phyloP scores from a whole-genome alignment of 2,113 vertebrate species.

The Panthera tigris region DNA sequence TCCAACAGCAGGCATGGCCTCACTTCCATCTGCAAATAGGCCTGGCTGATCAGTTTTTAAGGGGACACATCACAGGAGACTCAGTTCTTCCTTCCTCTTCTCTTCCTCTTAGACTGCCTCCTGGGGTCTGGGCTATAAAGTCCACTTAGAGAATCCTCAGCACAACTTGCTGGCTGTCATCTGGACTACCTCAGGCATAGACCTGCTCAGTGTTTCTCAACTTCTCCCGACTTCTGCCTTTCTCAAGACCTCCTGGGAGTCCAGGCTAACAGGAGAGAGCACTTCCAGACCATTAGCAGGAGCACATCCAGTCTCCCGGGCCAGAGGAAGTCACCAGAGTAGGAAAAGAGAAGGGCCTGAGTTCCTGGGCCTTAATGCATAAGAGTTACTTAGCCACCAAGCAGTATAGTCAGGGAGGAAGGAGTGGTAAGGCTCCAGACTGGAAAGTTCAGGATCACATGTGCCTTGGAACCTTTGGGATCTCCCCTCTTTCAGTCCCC shows the following conservation, averaged over 20 bases:
- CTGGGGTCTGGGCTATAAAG: neutral
- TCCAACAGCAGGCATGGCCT: neutral
- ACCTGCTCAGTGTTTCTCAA: conserved; percentile 21
- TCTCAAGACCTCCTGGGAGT: neutral
- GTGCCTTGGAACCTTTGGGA: neutral
- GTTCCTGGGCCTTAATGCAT: neutral
- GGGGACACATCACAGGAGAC: neutral
- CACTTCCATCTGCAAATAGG: neutral
- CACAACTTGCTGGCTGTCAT: neutral
- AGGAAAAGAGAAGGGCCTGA: neutral
- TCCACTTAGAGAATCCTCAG: neutral
- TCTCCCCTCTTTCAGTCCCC: neutral
- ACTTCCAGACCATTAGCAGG: conserved; percentile 17
- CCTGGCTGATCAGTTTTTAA: conserved; percentile 22
- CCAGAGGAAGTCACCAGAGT: neutral
- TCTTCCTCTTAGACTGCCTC: neutral
- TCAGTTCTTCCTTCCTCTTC: neutral
- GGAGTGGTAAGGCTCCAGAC: neutral
- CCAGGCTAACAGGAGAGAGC: neutral
- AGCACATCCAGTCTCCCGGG: neutral
- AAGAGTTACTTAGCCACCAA: neutral
- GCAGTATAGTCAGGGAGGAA: neutral
- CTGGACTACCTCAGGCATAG: neutral
- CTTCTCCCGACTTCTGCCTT: conserved; percentile 14
- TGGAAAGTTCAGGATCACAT: neutral